Evolutionary conservation across 30 jellyfish, hydroid and myxozoan species (phyloP).

Genomic region (Turritopsis rubra): DNA sequence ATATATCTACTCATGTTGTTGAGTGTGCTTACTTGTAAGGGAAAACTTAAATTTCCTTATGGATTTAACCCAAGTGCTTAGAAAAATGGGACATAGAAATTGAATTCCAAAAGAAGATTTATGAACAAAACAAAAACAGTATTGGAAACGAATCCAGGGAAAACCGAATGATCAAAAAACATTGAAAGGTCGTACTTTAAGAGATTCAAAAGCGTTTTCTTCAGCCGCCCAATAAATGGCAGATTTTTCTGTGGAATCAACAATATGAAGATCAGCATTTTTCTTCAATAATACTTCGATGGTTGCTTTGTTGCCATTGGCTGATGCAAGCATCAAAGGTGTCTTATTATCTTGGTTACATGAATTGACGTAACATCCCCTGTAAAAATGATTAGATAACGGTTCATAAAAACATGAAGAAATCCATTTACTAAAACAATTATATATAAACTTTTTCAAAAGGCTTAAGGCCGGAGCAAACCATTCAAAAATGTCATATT

Average conservation of each 20-base stretch:
- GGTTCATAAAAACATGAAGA: not conserved
- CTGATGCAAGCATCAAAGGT: constrained; percentile 55
- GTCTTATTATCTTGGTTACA: constrained; percentile 44
- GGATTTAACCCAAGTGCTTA: too few species aligned
- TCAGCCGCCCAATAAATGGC: constrained; percentile 65
- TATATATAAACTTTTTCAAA: too few species aligned
- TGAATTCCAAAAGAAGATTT: too few species aligned
- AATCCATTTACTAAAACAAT: too few species aligned
- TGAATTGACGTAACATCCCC: constrained; percentile 48
- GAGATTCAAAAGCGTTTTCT: constrained; percentile 43
- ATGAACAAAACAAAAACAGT: too few species aligned
- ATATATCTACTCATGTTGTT: too few species aligned
- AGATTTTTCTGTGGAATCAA: constrained; percentile 45
- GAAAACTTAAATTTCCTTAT: too few species aligned
- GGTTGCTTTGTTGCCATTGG: constrained; percentile 33
- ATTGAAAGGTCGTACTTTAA: constrained; percentile 34
- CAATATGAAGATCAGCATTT: constrained; percentile 28
- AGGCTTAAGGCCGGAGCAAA: too few species aligned
- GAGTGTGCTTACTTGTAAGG: too few species aligned
- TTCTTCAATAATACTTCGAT: constrained; percentile 28
- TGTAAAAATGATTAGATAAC: not conserved
- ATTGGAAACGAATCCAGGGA: too few species aligned
- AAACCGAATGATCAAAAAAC: not conserved
- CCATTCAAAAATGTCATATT: too few species aligned
- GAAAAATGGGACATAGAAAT: too few species aligned